Base-by-base conservation (phyloP, 2,888 invertebrate genomes). In the Lobophora halterata region DNA sequence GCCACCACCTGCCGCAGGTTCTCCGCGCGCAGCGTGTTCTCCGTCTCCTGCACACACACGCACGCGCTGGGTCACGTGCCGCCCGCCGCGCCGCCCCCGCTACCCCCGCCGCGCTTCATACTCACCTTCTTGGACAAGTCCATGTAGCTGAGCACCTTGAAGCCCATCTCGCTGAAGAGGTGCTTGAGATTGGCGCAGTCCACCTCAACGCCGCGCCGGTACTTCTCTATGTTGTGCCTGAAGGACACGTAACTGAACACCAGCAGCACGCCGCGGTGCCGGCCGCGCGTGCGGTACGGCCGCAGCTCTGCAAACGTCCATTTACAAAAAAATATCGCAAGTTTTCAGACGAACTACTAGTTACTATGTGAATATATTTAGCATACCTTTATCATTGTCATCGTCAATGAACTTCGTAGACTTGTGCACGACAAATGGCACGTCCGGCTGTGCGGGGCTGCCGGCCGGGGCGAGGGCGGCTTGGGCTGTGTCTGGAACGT, bases 241-340 rank as follows among this genome's bases (percentile, higher is more conserved):
- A 91, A 92, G 40, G 88, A 68, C 13, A 89, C 83, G 61, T 90
- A 91, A 57, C 91, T 92, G 46, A 92, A 90, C 58, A 92, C 82
- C 9, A 92, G 75, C 10, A 91, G 75, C 18, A 89, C 77, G 10
- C 92, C 92, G 41, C 92, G 89, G 29, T 83, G 70, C 40, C 73
- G 74, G 0, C 90, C 87, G 35, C 88, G 80, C 65, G 90, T 91
- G 11, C 64, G 65, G 71, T 90, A 90, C 52, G 79, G 50, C 59
- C 75, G 68, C 30, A 85, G 58, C 12, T 74, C 85, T 82, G 59
- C 7, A 46, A 5, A 34, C 28, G 20, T 38, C 35, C 35, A 23
- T 28, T 24, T 12, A 24, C 11, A 5, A 11, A 24, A 12, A 12
- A 12, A 12, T 3, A 24, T 11, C 3, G 24, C 3, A 12, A 12